A percentile compares a stretch with the other conserved stretches of the same genome.
phyloP scores from a whole-genome alignment of 2,888 invertebrate species.

The Lasioglossum lativentre region DNA sequence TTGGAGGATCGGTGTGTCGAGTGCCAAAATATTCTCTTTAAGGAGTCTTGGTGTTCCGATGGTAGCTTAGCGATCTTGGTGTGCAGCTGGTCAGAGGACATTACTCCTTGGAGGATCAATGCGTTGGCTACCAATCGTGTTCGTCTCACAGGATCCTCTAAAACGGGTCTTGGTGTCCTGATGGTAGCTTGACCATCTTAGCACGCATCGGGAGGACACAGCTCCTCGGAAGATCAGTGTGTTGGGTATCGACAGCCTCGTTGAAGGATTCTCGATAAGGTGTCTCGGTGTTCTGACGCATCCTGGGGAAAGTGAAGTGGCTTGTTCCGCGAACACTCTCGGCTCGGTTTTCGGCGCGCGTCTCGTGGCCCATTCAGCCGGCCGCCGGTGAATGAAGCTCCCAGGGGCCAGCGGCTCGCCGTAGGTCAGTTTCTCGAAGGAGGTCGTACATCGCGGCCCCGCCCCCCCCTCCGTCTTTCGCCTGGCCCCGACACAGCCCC shows the following conservation, averaged over 20 bases:
- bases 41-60: too few species aligned
- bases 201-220: too few species aligned
- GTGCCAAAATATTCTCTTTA: background rate
- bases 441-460: constrained; percentile 27
- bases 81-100: background rate
- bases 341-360: background rate
- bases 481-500: background rate
- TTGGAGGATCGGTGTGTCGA: background rate
- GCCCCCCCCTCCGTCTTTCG: background rate
- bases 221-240: background rate
- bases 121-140: background rate
- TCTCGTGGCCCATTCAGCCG: constrained; percentile 41
- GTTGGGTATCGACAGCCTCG: background rate
- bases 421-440: constrained; percentile 66
- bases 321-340: background rate
- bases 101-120: background rate
- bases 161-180: background rate
- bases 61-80: background rate
- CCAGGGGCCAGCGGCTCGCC: constrained; percentile 59
- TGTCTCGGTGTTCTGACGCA: background rate
- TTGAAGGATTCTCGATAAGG: background rate
- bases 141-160: background rate
- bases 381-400: constrained; percentile 59
- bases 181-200: background rate
- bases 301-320: constrained; percentile 35